These are phyloP conservation scores for Clinocottus analis DNA, from an alignment of 2,113 vertebrate genomes.

Conservation along the genomic window DNA sequence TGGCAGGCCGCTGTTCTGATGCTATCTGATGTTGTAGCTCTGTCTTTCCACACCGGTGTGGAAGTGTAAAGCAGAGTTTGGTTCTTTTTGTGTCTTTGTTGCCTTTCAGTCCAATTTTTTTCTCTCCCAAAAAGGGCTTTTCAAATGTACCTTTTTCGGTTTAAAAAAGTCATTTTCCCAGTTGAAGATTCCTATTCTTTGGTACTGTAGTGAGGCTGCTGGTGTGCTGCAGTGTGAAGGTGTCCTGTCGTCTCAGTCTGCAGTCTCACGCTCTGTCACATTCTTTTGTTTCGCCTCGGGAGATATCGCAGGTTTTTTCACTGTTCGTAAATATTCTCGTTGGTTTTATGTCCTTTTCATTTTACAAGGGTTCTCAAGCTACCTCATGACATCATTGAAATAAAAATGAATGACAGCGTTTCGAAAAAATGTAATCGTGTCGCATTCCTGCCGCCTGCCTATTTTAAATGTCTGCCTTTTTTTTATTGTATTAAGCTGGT, in stretches of 20 bases:
- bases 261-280: background rate
- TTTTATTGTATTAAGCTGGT: constrained; percentile 41
- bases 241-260: background rate
- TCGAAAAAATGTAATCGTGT: constrained; percentile 15
- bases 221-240: background rate
- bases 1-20: no score
- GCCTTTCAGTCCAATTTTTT: no score
- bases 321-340: background rate
- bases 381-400: constrained; percentile 35
- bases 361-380: constrained; percentile 9
- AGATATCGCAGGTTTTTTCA: background rate
- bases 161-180: no score
- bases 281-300: background rate
- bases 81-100: no score
- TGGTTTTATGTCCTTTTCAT: constrained; percentile 17
- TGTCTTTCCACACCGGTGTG: no score
- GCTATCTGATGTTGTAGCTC: no score
- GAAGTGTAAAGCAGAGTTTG: no score
- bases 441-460: constrained; percentile 31
- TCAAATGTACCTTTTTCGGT: no score
- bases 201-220: background rate
- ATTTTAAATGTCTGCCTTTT: constrained; percentile 50
- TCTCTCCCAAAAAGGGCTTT: no score
- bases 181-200: no score
- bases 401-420: constrained; percentile 38